phyloP scores from a whole-genome alignment of 2,888 invertebrate species.

The Ernsta delagoae region DNA sequence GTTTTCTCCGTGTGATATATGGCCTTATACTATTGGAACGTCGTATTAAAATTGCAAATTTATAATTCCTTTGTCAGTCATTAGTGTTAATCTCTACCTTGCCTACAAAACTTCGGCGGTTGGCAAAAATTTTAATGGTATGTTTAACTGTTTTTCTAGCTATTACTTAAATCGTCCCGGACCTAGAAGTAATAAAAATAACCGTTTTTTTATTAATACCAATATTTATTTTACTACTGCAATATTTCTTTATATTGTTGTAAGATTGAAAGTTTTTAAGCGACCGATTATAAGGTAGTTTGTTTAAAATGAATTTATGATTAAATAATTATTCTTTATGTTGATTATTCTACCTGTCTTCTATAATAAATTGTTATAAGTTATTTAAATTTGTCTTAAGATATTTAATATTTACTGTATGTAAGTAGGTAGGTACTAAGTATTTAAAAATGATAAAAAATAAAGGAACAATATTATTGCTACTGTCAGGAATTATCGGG shows the following conservation, averaged over 20 bases:
- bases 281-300: not conserved
- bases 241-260: not conserved
- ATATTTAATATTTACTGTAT: no score
- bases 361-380: no score
- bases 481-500: no score
- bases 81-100: constrained; percentile 17
- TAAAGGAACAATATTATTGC: no score
- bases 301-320: constrained; percentile 6
- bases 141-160: constrained; percentile 6
- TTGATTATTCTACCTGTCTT: no score
- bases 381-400: no score
- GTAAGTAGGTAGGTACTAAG: no score
- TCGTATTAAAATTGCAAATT: constrained; percentile 27
- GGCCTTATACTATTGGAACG: constrained; percentile 5
- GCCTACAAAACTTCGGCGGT: constrained; percentile 6
- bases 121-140: constrained; percentile 13
- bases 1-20: constrained; percentile 4
- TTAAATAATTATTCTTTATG: no score
- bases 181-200: not conserved
- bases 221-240: constrained; percentile 2
- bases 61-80: constrained; percentile 25
- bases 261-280: not conserved
- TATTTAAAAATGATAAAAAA: no score
- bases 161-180: not conserved
- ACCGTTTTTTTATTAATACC: not conserved